Conservation (phyloP, 1,140 invertebrate species). For the Drosophila murphyi region DNA sequence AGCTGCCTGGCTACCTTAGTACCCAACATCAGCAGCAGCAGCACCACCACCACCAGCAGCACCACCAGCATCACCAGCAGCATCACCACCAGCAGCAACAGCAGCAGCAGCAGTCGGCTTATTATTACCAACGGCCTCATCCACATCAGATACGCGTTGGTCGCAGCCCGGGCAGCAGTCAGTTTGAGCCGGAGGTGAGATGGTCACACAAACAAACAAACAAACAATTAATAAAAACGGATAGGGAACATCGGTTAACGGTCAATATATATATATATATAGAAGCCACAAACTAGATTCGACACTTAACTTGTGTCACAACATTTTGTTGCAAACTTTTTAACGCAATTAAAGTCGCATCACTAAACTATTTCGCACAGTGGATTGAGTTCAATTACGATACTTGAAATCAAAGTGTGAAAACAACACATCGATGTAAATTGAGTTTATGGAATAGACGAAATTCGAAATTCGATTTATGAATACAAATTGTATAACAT, state of each 20-base stretch:
- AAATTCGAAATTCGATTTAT: too few species aligned
- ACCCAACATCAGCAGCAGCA: conserved; percentile 12
- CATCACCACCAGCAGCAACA: conserved; percentile 67
- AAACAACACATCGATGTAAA: too few species aligned
- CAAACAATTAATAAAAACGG: too few species aligned
- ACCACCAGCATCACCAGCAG: conserved; percentile 57
- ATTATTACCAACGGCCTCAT: conserved; percentile 71
- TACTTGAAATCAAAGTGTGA: too few species aligned
- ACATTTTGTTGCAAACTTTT: neutral
- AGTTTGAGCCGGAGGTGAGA: conserved; percentile 72
- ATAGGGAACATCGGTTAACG: too few species aligned
- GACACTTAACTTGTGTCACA: neutral
- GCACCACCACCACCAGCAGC: conserved; percentile 9
- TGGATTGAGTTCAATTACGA: too few species aligned
- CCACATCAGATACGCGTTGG: conserved; percentile 80
- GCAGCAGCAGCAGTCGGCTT: conserved; percentile 28
- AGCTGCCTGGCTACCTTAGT: conserved; percentile 24
- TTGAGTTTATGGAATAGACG: too few species aligned
- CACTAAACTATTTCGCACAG: too few species aligned
- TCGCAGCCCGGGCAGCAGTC: conserved; percentile 78
- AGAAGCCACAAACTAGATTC: too few species aligned
- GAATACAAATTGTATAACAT: too few species aligned
- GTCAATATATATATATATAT: too few species aligned
- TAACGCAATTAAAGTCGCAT: too few species aligned
- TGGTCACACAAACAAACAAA: neutral